These are phyloP conservation scores for Brachionus asplanchnoidis DNA, from an alignment of 1,140 invertebrate species.

Conservation along the genomic window DNA sequence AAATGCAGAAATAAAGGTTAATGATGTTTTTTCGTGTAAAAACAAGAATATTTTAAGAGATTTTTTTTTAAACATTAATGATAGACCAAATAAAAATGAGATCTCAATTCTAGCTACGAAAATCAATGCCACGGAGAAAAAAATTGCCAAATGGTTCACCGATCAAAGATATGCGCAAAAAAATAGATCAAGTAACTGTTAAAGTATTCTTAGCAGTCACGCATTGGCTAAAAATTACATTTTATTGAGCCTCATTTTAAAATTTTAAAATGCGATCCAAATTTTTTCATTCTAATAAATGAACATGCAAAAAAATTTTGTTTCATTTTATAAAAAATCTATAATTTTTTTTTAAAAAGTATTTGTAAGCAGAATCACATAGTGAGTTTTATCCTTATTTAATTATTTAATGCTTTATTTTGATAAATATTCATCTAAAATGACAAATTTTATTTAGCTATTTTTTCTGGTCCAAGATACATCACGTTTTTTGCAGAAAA, in stretches of 20 bases:
- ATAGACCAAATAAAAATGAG: background rate
- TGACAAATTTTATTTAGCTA: background rate
- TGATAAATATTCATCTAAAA: background rate
- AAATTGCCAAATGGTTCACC: slow-evolving; percentile 4
- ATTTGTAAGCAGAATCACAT: background rate
- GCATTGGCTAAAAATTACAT: background rate
- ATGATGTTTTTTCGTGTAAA: background rate
- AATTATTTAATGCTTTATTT: background rate
- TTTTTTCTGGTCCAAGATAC: slow-evolving; percentile 58
- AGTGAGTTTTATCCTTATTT: background rate
- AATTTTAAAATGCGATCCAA: background rate
- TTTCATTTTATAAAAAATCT: background rate
- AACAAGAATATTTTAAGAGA: background rate
- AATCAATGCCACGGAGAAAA: background rate
- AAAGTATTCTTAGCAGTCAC: background rate
- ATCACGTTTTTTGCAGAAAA: slow-evolving; percentile 77
- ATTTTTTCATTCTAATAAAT: background rate
- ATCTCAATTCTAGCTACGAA: background rate
- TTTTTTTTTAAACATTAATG: slow-evolving; percentile 4
- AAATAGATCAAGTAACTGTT: background rate
- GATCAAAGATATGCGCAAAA: background rate
- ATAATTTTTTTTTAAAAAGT: background rate
- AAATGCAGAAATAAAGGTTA: background rate
- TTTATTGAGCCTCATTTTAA: background rate
- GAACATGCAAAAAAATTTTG: background rate